Percentiles rank a stretch among this genome's conserved stretches.
These are phyloP conservation scores for Melikaiella ostensackeni DNA, from an alignment of 2,888 invertebrate species.

Conservation along the genomic window DNA sequence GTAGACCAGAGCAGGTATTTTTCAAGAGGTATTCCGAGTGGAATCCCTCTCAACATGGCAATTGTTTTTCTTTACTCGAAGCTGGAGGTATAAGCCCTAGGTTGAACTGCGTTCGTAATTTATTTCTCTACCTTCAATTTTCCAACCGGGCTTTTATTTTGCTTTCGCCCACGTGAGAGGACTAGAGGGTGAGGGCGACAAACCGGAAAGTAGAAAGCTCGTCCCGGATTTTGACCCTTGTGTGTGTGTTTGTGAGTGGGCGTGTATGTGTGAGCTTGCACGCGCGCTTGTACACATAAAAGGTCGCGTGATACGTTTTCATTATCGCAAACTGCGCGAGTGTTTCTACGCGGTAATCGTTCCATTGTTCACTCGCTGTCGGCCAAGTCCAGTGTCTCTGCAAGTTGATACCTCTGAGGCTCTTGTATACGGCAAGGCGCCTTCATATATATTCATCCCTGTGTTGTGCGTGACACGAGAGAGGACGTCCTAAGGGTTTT, in stretches of 20 bases:
- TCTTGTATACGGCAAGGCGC: slow-evolving; percentile 52
- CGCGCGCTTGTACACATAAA: slow-evolving; percentile 17
- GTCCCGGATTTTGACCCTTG: slow-evolving; percentile 11
- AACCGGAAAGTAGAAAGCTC: slow-evolving; percentile 12
- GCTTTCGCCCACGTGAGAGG: background rate
- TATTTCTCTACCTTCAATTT: background rate
- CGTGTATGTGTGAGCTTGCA: background rate
- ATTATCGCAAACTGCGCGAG: slow-evolving; percentile 48
- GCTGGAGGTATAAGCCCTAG: slow-evolving; percentile 2
- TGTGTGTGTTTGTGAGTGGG: background rate
- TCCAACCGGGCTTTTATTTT: slow-evolving; percentile 4
- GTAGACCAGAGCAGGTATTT: background rate
- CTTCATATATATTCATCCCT: slow-evolving; percentile 55
- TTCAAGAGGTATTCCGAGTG: background rate
- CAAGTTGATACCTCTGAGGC: slow-evolving; percentile 45
- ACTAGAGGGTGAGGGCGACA: background rate
- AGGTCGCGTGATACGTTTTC: slow-evolving; percentile 47
- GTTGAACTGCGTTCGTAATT: slow-evolving; percentile 11
- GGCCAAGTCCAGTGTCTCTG: slow-evolving; percentile 43
- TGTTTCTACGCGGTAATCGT: slow-evolving; percentile 48
- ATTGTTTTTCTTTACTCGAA: slow-evolving; percentile 25
- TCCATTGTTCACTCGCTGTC: slow-evolving; percentile 50
- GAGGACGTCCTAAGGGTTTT: slow-evolving; percentile 54
- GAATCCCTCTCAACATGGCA: slow-evolving; percentile 3
- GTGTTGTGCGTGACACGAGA: slow-evolving; percentile 60